phyloP scores from a whole-genome alignment of 1,140 invertebrate genomes.

The Euura lappo region DNA sequence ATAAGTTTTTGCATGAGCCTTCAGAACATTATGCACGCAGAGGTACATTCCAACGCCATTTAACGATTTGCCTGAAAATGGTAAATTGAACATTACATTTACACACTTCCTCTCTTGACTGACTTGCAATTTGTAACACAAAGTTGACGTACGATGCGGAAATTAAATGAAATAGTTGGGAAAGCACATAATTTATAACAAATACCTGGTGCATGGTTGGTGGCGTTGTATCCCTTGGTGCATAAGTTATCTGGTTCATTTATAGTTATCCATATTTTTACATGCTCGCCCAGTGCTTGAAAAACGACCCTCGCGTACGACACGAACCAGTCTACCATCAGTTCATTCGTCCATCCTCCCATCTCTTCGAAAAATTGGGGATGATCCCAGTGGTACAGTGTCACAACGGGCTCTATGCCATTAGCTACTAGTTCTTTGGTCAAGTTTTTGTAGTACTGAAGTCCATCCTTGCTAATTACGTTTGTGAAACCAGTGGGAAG shows the following conservation, averaged over 20 bases:
- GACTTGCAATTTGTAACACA: too few species aligned
- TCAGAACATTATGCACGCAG: constrained; percentile 61
- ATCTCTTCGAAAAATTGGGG: too few species aligned
- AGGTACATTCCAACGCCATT: constrained; percentile 59
- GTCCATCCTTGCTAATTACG: constrained; percentile 40
- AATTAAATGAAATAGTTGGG: too few species aligned
- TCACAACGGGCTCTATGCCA: constrained; percentile 56
- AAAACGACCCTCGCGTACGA: constrained; percentile 41
- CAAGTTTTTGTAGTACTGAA: constrained; percentile 52
- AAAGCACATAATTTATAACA: not conserved
- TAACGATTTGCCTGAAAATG: constrained; percentile 47
- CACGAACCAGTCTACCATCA: constrained; percentile 25
- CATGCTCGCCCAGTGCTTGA: constrained; percentile 35
- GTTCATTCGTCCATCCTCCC: too few species aligned
- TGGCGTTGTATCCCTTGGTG: constrained; percentile 41
- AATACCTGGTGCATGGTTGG: constrained; percentile 23
- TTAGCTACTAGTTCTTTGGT: constrained; percentile 54
- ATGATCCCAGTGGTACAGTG: not conserved
- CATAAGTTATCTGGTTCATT: constrained; percentile 20
- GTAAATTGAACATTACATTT: too few species aligned
- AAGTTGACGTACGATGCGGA: too few species aligned
- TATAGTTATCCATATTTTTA: constrained; percentile 20
- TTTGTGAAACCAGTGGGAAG: constrained; percentile 63
- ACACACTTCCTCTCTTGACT: too few species aligned
- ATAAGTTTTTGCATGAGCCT: constrained; percentile 61